These are phyloP conservation scores for Semaprochilodus insignis DNA, from an alignment of 2,797 vertebrate genomes.

Conservation along the genomic window DNA sequence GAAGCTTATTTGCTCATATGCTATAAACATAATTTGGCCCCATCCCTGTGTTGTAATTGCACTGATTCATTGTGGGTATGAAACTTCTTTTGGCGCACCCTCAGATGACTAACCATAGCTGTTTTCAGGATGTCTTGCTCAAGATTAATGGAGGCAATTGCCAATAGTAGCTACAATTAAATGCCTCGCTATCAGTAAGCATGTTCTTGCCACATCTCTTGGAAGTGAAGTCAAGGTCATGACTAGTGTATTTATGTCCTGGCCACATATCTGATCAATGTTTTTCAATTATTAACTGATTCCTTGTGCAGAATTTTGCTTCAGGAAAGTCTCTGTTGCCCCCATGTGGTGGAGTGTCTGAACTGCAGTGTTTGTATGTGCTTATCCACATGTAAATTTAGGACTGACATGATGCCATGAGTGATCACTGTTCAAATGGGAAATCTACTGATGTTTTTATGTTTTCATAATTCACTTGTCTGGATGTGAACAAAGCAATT, in stretches of 20 bases:
- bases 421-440: neutral
- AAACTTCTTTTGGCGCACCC: conserved; percentile 29
- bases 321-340: conserved; percentile 53
- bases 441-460: no score
- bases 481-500: no score
- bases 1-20: neutral
- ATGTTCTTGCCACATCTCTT: neutral
- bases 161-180: conserved; percentile 7
- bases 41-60: neutral
- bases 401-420: neutral
- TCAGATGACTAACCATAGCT: conserved; percentile 6
- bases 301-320: neutral
- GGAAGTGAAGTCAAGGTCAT: neutral
- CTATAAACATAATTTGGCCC: conserved; percentile 2
- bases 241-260: neutral
- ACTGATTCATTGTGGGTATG: conserved; percentile 35
- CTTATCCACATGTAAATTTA: neutral
- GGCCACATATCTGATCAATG: neutral
- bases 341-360: conserved; percentile 54
- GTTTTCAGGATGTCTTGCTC: conserved; percentile 17
- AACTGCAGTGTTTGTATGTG: conserved; percentile 31
- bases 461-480: no score
- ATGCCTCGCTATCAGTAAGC: neutral
- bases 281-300: neutral
- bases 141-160: conserved; percentile 14